Percentiles rank a stretch among this genome's conserved stretches.
These are phyloP conservation scores for Mus caroli DNA, from an alignment of 2,797 vertebrate genomes.

Conservation along the genomic window DNA sequence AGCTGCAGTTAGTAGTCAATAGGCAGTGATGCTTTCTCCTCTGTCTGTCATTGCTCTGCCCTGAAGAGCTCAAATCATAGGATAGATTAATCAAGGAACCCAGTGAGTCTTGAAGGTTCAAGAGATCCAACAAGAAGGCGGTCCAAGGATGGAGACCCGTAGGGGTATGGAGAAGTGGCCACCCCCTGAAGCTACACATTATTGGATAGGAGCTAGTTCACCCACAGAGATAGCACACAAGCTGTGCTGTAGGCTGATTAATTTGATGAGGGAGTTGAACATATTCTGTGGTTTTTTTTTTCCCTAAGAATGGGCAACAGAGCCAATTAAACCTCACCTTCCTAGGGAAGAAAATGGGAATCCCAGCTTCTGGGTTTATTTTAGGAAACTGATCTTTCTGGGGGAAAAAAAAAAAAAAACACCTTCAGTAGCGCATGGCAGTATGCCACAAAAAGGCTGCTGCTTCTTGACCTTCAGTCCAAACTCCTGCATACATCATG, in stretches of 20 bases:
- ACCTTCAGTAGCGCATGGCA: slow-evolving; percentile 62
- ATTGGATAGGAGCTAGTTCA: slow-evolving; percentile 72
- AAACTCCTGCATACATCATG: slow-evolving; percentile 48
- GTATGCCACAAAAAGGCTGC: slow-evolving; percentile 52
- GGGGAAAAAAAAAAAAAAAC: slow-evolving; percentile 44
- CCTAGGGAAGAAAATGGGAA: slow-evolving; percentile 71
- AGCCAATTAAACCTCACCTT: slow-evolving; percentile 79
- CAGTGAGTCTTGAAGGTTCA: slow-evolving; percentile 36
- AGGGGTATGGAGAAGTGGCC: slow-evolving; percentile 23
- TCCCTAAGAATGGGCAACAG: slow-evolving; percentile 70
- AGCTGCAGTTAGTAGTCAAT: neutral
- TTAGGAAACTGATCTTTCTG: slow-evolving; percentile 79
- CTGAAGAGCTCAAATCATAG: slow-evolving; percentile 35
- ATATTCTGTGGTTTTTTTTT: slow-evolving; percentile 73
- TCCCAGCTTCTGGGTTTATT: slow-evolving; percentile 74
- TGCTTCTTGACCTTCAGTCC: slow-evolving; percentile 69
- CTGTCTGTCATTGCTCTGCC: slow-evolving; percentile 24
- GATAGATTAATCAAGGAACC: slow-evolving; percentile 50
- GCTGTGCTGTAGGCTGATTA: slow-evolving; percentile 71
- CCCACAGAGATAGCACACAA: slow-evolving; percentile 64
- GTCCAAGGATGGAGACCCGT: slow-evolving; percentile 66
- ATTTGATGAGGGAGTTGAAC: slow-evolving; percentile 77
- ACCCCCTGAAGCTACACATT: slow-evolving; percentile 66
- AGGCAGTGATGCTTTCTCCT: neutral
- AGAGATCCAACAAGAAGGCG: slow-evolving; percentile 67